Conservation (phyloP, 2,113 vertebrate species). For the Cryptotis parvus region DNA sequence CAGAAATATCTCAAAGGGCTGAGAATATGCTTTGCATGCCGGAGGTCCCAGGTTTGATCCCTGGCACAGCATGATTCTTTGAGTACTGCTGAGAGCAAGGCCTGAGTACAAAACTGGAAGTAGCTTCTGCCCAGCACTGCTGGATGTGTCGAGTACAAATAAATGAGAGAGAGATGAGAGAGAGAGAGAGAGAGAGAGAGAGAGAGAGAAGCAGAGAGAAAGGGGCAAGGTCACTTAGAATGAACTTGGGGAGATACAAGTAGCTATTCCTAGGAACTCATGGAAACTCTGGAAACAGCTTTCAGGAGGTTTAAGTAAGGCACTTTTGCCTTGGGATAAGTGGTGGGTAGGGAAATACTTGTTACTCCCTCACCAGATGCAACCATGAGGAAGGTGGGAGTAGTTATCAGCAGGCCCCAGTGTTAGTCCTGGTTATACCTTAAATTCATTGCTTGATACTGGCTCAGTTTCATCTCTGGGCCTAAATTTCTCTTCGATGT, state of each 20-base stretch:
- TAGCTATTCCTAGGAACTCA: background rate
- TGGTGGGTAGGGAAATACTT: background rate
- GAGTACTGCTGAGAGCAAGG: too few species aligned
- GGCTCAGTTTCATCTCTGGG: background rate
- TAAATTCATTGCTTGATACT: conserved; percentile 21
- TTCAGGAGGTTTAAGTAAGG: background rate
- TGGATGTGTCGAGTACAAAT: too few species aligned
- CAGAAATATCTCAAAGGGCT: too few species aligned
- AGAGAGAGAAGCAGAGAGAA: conserved; percentile 10
- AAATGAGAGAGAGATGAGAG: too few species aligned
- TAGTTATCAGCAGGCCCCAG: background rate
- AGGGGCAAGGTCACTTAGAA: background rate
- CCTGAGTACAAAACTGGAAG: too few species aligned
- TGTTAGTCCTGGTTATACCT: conserved; percentile 6
- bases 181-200: too few species aligned
- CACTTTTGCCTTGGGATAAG: background rate
- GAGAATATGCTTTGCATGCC: too few species aligned
- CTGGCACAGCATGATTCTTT: too few species aligned
- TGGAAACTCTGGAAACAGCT: background rate
- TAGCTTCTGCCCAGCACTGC: too few species aligned
- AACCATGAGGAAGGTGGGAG: background rate
- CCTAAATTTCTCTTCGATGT: conserved; percentile 11
- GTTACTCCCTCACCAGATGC: background rate
- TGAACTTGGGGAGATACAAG: background rate
- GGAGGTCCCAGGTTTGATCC: too few species aligned